Evolutionary conservation across 2,888 invertebrate genomes (phyloP).

Genomic region (Ectemnius continuus): DNA sequence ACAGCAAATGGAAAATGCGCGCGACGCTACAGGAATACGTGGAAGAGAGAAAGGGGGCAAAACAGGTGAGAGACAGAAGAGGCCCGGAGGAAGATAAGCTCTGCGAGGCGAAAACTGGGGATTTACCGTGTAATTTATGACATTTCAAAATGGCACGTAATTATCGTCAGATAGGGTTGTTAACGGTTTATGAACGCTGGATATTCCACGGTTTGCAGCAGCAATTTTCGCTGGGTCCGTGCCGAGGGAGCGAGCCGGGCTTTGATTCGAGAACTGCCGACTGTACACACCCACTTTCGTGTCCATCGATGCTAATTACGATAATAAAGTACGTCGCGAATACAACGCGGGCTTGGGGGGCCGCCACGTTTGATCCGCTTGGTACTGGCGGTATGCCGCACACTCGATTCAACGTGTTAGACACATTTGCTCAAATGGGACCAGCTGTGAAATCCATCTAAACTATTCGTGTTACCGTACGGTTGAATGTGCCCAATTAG

Average conservation of each 20-base stretch:
- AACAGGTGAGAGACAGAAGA: neutral
- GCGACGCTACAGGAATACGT: neutral
- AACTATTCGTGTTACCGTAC: too few species aligned
- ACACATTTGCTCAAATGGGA: too few species aligned
- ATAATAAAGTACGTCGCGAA: slow-evolving; percentile 43
- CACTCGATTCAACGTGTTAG: too few species aligned
- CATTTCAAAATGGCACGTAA: slow-evolving; percentile 69
- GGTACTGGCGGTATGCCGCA: too few species aligned
- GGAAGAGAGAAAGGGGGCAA: slow-evolving; percentile 2
- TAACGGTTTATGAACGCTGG: slow-evolving; percentile 55
- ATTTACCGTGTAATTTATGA: slow-evolving; percentile 70
- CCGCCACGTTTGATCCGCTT: too few species aligned
- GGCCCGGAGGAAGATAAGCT: slow-evolving; percentile 59
- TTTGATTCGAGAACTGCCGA: neutral
- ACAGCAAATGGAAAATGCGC: neutral
- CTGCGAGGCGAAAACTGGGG: slow-evolving; percentile 59
- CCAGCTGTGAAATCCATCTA: too few species aligned
- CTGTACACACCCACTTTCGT: slow-evolving; percentile 1
- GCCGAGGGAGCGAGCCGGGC: neutral
- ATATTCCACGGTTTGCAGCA: slow-evolving; percentile 31
- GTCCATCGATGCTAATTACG: slow-evolving; percentile 52
- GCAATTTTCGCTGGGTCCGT: slow-evolving; percentile 4
- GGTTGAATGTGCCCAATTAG: too few species aligned
- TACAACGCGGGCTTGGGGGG: slow-evolving; percentile 10
- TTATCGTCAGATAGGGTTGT: slow-evolving; percentile 65